Conservation (phyloP, 30 jellyfish, hydroid and myxozoan species). For the Pelagia noctiluca region DNA sequence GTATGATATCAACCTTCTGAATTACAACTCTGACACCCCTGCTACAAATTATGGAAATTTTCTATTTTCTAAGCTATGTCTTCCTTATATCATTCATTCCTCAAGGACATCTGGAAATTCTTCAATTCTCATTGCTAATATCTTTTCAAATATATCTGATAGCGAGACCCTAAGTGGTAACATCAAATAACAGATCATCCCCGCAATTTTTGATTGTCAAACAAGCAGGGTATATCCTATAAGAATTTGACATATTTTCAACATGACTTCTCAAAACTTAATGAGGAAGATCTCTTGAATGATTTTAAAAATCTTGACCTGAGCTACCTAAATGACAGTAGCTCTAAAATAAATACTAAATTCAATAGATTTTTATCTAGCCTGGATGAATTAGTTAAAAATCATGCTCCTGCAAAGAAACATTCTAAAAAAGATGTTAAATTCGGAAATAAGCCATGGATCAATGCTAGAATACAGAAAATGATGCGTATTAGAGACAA, state of each 20-base stretch:
- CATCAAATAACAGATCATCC: constrained; percentile 21
- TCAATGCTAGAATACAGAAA: too few species aligned
- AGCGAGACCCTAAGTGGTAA: constrained; percentile 25
- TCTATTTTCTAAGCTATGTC: neutral
- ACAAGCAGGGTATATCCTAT: too few species aligned
- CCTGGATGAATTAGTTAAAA: constrained; percentile 25
- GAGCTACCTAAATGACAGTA: constrained; percentile 11
- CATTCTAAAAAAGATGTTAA: constrained; percentile 4
- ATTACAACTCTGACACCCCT: constrained; percentile 3
- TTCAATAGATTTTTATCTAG: constrained; percentile 3
- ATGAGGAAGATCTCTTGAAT: constrained; percentile 16
- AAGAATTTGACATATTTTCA: too few species aligned
- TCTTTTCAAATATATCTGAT: constrained; percentile 6
- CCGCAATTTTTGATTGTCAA: too few species aligned
- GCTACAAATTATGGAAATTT: neutral
- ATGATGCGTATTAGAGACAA: too few species aligned
- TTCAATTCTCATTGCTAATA: neutral
- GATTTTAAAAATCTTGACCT: constrained; percentile 25
- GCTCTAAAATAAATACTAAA: neutral
- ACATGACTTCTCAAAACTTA: constrained; percentile 37
- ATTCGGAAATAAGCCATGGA: neutral
- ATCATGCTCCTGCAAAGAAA: constrained; percentile 22
- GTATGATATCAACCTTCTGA: neutral
- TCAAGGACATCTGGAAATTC: constrained; percentile 19
- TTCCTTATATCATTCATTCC: too few species aligned